Base-by-base conservation (phyloP, 2,797 vertebrate genomes). In the Epinephelus coioides region DNA sequence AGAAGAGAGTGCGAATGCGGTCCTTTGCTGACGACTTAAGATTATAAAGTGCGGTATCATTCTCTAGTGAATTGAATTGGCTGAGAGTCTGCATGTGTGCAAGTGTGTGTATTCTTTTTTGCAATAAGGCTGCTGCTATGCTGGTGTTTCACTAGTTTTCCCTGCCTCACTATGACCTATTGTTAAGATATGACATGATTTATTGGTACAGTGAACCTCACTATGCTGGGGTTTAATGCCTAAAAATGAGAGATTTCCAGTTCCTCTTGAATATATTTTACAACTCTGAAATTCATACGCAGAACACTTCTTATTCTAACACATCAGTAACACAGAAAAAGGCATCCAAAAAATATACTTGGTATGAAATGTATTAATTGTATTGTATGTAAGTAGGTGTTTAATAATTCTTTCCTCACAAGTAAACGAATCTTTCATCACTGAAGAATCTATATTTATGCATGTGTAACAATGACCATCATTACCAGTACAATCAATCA, bases 31-130 rank as follows among this genome's bases (percentile, higher is more conserved):
- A 92, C 59, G 27, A 79, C 40, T 89, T 80, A 53, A 84, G 79
- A 91, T 92, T 89, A 79, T 71, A 92, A 92, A 93, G 73, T 90
- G 91, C 83, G 82, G 85, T 86, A 88, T 94, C 89, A 92, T 93
- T 91, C 84, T 85, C 70, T 63, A 15, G 43, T 88, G 76, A 89
- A 83, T 47, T 85, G 67, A 86, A 78, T 77, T 69, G 78, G 71
- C 69, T 82, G 65, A 78, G 74, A 81, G 68, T 85, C 56, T 84
- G 63, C 44, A 55, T 74, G 43, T 59, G 73, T 25, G 3, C 25
- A 23, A 63, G 47, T 55, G 38, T 84, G 59, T 55, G 10, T 69
- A 12, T 63, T 44, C 50, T 57, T 71, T 44, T 40, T 70, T 61
- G 51, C 60, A 74, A 72, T 61, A 69, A 43, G 51, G 40, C 66